Evolutionary conservation across 2,888 invertebrate species (phyloP).

Genomic region (Mimumesa dahlbomi): DNA sequence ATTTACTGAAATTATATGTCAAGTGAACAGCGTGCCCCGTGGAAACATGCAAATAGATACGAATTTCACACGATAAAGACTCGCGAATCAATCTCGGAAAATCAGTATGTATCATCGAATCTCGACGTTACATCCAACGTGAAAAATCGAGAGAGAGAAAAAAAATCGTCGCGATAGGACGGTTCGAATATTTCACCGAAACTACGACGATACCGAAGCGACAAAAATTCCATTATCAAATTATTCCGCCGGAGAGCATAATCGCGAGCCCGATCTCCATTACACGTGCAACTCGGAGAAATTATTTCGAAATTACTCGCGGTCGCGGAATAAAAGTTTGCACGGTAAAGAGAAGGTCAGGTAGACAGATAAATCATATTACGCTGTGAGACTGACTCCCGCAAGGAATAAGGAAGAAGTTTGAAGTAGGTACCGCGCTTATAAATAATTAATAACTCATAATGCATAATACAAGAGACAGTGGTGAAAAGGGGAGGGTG

Average conservation of each 20-base stretch:
- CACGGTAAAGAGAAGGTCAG: conserved; percentile 16
- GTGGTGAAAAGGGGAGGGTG: too few species aligned
- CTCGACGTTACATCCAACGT: conserved; percentile 32
- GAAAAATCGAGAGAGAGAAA: conserved; percentile 18
- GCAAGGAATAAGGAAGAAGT: conserved; percentile 32
- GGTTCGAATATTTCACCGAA: too few species aligned
- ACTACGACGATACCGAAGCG: too few species aligned
- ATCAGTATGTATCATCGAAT: conserved; percentile 29
- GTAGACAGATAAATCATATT: conserved; percentile 39
- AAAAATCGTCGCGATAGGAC: too few species aligned
- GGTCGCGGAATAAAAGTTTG: conserved; percentile 9
- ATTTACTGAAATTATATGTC: conserved; percentile 40
- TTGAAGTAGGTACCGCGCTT: conserved; percentile 41
- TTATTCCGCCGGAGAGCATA: not conserved
- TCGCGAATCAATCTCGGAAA: conserved; percentile 45
- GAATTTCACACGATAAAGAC: conserved; percentile 46
- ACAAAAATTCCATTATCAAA: not conserved
- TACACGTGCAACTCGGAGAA: not conserved
- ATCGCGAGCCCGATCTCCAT: not conserved
- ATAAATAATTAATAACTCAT: conserved; percentile 61
- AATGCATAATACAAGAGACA: conserved; percentile 47
- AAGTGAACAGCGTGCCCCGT: conserved; percentile 28
- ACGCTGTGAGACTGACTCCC: conserved; percentile 17
- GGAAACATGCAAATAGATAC: conserved; percentile 31
- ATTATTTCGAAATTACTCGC: conserved; percentile 36